Base-by-base conservation (phyloP, 2,113 vertebrate species). In the Phalacrocorax carbo region DNA sequence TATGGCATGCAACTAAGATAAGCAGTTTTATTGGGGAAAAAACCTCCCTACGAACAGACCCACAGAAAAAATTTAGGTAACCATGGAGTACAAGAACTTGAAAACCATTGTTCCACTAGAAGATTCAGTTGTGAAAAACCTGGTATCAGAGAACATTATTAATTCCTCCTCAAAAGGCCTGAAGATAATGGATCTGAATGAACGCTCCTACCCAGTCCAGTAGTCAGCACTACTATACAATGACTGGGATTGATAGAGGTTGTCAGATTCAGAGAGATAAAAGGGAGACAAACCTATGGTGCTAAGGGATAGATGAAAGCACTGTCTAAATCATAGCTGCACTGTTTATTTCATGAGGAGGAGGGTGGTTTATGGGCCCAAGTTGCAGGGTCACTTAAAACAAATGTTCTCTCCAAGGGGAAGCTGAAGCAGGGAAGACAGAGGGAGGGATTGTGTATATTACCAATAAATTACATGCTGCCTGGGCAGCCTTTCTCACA, bases 391-490 rank as follows among this genome's bases (percentile, higher is more conserved):
- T 93, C 80, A 92, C 72, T 84, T 23, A 60, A 73, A 86, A 93
- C 3, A 88, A 81, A 1, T 2, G 64, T 25, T 86, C 29, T 65
- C 76, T 86, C 76, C 80, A 36, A 90, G 72, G 82, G 90, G 78
- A 86, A 68, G 54, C 11, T 7, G 52, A 69, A 46, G 79, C 44
- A 82, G 71, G 40, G 30, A 55, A 94, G 55, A 77, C 0, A 27
- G 71, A 86, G 69, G 76, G 15, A 92, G 64, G 75, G 72, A 78
- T 4, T 89, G 88, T 55, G 69, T 18, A 70, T 51, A 57, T 80
- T 90, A 66, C 79, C 82, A 77, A 86, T 82, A 92, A 91, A 58
- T 88, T 5, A 21, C 46, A 70, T 2, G n/a, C 90, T 94, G 90
- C 91, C 55, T 15, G 23, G 20, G 40, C 65, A 90, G 82, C 60